These are phyloP conservation scores for Microtus richardsoni DNA, from an alignment of 2,113 vertebrate genomes.

Conservation along the genomic window DNA sequence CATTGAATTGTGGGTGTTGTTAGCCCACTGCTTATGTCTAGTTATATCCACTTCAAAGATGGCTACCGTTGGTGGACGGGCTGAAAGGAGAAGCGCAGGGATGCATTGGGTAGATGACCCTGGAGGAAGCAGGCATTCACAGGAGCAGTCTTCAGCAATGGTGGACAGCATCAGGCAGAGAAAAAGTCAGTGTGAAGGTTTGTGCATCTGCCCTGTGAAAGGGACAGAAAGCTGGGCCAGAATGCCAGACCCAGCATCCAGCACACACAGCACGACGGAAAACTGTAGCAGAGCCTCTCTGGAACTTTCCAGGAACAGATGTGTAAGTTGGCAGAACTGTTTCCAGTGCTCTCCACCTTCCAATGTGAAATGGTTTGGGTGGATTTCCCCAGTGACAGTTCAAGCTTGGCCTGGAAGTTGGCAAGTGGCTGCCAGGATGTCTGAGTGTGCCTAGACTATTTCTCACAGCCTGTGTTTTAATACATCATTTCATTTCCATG, in stretches of 20 bases:
- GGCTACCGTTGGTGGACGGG: fast-evolving
- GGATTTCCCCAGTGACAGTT: not conserved
- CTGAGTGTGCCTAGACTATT: not conserved
- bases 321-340: not conserved
- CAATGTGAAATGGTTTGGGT: fast-evolving
- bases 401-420: not conserved
- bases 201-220: fast-evolving
- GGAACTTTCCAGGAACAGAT: not conserved
- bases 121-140: not conserved
- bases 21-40: not conserved
- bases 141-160: fast-evolving
- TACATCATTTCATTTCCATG: constrained; percentile 16
- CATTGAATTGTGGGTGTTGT: fast-evolving
- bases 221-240: fast-evolving
- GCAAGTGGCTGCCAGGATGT: not conserved
- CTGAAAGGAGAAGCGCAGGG: not conserved
- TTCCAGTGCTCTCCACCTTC: not conserved
- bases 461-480: constrained; percentile 31
- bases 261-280: fast-evolving
- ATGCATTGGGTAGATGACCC: not conserved
- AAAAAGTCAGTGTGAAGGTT: fast-evolving
- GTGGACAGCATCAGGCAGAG: not conserved
- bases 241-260: fast-evolving
- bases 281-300: not conserved
- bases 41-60: not conserved